Conservation (phyloP, 23 tunicate species). For the Corella eumyota region DNA sequence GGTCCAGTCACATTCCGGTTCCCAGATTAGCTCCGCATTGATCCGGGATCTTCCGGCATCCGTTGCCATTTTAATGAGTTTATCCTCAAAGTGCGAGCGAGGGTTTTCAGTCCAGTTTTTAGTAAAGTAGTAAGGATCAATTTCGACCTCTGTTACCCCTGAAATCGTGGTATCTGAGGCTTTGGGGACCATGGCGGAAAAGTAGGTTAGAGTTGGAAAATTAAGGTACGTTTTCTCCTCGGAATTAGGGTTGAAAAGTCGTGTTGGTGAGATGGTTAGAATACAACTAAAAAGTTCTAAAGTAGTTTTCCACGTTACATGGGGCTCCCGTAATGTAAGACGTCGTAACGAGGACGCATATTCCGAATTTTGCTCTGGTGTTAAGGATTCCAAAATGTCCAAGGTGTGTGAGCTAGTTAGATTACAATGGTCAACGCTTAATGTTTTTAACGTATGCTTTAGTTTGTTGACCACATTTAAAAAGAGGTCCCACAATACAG, state of each 20-base stretch:
- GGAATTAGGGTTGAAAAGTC: not conserved
- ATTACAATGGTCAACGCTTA: conserved; percentile 22
- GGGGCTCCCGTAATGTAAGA: conserved; percentile 13
- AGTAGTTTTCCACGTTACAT: conserved; percentile 7
- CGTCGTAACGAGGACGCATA: not conserved
- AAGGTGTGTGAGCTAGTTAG: conserved; percentile 8
- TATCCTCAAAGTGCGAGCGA: not conserved
- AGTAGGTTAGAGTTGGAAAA: conserved; percentile 5
- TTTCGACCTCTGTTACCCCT: too few relatives aligned
- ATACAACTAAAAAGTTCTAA: not conserved
- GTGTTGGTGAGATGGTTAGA: not conserved
- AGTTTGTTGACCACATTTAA: not conserved
- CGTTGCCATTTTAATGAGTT: not conserved
- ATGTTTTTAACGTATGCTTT: not conserved
- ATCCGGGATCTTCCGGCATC: not conserved
- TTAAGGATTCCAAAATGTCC: not conserved
- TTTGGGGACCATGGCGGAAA: conserved; percentile 17
- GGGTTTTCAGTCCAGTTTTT: not conserved
- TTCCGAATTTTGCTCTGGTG: not conserved
- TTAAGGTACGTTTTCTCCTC: not conserved
- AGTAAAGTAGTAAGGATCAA: not conserved
- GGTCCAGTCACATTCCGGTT: conserved; percentile 24
- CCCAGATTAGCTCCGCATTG: conserved; percentile 12
- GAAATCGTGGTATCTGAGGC: conserved; percentile 2
- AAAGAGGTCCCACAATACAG: not conserved